Evolutionary conservation across 1,140 invertebrate genomes (phyloP).

Genomic region (Delia radicum): DNA sequence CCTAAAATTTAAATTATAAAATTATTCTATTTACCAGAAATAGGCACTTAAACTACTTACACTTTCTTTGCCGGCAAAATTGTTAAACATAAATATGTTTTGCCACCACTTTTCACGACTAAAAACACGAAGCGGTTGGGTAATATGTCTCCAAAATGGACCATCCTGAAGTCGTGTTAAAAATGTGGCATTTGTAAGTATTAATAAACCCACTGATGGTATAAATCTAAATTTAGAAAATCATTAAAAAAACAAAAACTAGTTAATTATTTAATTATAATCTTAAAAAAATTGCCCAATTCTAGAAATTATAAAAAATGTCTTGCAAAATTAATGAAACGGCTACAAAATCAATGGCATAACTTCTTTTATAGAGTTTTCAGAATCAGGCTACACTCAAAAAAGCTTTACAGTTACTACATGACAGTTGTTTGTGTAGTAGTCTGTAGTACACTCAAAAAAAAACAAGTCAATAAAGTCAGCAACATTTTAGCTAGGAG

Average conservation of each 20-base stretch:
- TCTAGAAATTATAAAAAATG: no score
- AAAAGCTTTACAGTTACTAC: no score
- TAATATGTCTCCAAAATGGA: slow-evolving; percentile 57
- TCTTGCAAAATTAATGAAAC: no score
- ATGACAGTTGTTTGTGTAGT: no score
- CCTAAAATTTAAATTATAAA: slow-evolving; percentile 55
- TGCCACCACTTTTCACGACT: slow-evolving; percentile 68
- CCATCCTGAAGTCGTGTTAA: slow-evolving; percentile 55
- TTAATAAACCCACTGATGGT: slow-evolving; percentile 57
- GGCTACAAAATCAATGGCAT: no score
- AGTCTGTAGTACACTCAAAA: no score
- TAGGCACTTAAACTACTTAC: slow-evolving; percentile 13
- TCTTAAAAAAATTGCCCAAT: no score
- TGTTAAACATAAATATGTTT: slow-evolving; percentile 68
- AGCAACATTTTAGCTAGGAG: no score
- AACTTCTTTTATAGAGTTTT: no score
- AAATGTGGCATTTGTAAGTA: slow-evolving; percentile 58
- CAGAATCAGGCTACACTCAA: no score
- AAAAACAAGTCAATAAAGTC: no score
- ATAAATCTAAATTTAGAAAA: slow-evolving; percentile 50
- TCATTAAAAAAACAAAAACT: background rate
- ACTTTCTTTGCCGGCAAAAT: slow-evolving; percentile 37
- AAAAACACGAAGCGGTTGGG: slow-evolving; percentile 56
- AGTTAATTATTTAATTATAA: no score
- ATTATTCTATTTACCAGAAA: slow-evolving; percentile 36